phyloP scores from a whole-genome alignment of 1,140 invertebrate genomes.

The Habropoda laboriosa region DNA sequence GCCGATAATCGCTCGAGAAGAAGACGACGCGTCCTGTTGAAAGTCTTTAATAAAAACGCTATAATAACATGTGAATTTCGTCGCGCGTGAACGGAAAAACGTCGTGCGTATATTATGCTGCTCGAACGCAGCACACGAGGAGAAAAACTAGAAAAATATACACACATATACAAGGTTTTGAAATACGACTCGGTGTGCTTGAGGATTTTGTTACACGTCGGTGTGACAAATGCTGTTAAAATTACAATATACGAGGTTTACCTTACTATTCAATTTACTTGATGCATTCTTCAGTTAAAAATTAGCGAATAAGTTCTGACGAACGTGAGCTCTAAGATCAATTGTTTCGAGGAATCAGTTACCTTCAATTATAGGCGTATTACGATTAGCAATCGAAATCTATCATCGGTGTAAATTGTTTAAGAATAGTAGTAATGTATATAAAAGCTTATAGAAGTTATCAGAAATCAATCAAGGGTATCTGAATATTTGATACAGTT shows the following conservation, averaged over 20 bases:
- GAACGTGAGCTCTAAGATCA: not conserved
- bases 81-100: not conserved
- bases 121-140: not conserved
- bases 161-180: constrained; percentile 56
- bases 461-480: no score
- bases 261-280: not conserved
- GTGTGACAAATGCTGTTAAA: constrained; percentile 10
- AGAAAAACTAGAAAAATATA: constrained; percentile 66
- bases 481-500: no score
- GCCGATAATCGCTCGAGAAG: not conserved
- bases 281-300: not conserved
- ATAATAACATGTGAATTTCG: not conserved
- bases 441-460: no score
- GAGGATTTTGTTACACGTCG: constrained; percentile 31
- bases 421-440: not conserved
- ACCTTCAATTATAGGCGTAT: no score
- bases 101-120: not conserved
- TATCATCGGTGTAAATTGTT: no score
- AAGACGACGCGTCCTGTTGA: not conserved
- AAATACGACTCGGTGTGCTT: constrained; percentile 56
- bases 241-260: constrained; percentile 9
- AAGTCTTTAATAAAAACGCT: not conserved
- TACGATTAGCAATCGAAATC: no score
- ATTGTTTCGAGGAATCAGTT: no score
- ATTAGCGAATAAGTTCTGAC: no score